These are phyloP conservation scores for Meriones unguiculatus DNA, from an alignment of 2,113 vertebrate genomes.

Conservation along the genomic window DNA sequence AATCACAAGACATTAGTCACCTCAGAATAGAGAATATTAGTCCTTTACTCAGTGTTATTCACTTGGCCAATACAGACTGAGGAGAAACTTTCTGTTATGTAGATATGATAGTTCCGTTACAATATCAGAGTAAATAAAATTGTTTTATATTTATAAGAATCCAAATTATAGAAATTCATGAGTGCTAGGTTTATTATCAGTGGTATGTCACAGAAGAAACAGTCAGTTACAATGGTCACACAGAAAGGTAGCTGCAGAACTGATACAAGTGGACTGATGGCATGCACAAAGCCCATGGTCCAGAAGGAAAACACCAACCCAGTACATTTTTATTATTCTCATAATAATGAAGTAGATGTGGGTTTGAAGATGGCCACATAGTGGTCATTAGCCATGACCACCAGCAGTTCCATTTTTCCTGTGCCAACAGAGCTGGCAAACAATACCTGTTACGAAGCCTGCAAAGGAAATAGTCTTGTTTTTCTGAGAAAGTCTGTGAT, in stretches of 20 bases:
- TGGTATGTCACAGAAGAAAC: constrained; percentile 71
- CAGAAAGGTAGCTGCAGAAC: constrained; percentile 66
- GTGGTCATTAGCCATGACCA: neutral
- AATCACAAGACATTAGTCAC: too few relatives aligned
- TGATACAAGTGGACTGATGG: neutral
- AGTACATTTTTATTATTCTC: neutral
- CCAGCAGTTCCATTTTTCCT: neutral
- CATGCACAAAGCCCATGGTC: neutral
- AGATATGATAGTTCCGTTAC: too few relatives aligned
- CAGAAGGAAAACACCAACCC: neutral
- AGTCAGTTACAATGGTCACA: constrained; percentile 59
- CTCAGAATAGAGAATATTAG: too few relatives aligned
- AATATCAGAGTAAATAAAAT: too few relatives aligned
- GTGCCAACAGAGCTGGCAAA: neutral
- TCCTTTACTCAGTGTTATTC: too few relatives aligned
- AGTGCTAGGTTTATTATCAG: constrained; percentile 68
- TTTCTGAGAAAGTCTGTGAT: constrained; percentile 56
- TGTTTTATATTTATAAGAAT: too few relatives aligned
- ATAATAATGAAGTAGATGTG: neutral
- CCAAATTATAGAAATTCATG: neutral
- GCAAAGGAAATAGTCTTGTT: neutral
- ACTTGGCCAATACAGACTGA: too few relatives aligned
- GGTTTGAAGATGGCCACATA: constrained; percentile 12
- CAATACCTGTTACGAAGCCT: neutral
- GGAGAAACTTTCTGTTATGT: too few relatives aligned